Evolutionary conservation across 1,140 invertebrate species (phyloP), one percentile per base, ranked within the genome.

Genomic region (Geopemphigus sp.): DNA sequence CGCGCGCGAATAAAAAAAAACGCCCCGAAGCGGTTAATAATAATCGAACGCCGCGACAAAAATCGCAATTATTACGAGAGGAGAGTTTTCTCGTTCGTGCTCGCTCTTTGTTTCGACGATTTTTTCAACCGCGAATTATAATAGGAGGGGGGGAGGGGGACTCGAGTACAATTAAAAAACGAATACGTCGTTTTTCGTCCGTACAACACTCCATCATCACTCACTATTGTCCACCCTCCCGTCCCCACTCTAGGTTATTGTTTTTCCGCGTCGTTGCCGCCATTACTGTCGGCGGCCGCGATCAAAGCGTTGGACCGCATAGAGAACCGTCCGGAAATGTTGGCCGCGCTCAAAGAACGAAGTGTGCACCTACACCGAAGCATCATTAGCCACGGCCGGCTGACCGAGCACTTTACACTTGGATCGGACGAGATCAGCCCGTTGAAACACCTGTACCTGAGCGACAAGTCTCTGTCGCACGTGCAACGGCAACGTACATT

Each of bases 201-300:
- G n/a, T n/a, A n/a, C n/a, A n/a, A n/a, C n/a, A n/a, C n/a, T n/a
- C n/a, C n/a, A n/a, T n/a, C n/a, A n/a, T n/a, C n/a, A n/a, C n/a
- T n/a, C n/a, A n/a, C n/a, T n/a, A n/a, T n/a, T n/a, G n/a, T n/a
- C n/a, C n/a, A n/a, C n/a, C n/a, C n/a, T n/a, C n/a, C n/a, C n/a
- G n/a, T n/a, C n/a, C n/a, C n/a, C n/a, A n/a, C n/a, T n/a, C 45
- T 83, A 87, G 93, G 93, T 2, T 99, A 99, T 85, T 98, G 97
- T 85, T 99, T 99, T 85, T 99, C 97, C 12, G 97, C 97, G 15
- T 98, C 97, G 0, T 86, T 96, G 57, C 96, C 97, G 8, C 97
- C 97, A 5, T 89, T 98, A 84, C 85, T 98, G 82, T 92, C 95
- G 26, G 89, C 93, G 53, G 94, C 94, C 2, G 95, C 95, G 17